Conservation (phyloP, 2,113 vertebrate genomes). For the Melanostigma gelatinosum region DNA sequence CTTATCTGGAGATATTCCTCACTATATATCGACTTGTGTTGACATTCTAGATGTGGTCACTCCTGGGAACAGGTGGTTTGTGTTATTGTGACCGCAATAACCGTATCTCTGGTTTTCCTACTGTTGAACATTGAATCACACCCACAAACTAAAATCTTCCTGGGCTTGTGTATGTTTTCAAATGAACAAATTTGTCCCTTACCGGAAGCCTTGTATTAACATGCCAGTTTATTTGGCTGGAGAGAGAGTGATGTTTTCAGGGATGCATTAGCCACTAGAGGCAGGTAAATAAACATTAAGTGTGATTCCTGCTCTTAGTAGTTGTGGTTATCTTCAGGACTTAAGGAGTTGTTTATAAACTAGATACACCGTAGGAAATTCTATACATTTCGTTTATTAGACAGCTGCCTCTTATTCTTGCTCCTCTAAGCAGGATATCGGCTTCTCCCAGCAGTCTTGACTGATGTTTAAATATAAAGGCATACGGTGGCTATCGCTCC, state of each 20-base stretch:
- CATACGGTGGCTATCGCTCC: not conserved
- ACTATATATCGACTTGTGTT: not conserved
- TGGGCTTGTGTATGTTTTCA: not conserved
- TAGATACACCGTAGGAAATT: not conserved
- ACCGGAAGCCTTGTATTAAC: not conserved
- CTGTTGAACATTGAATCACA: not conserved
- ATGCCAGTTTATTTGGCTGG: not conserved
- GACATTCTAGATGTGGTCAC: not conserved
- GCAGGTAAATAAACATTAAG: not conserved
- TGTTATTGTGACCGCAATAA: not conserved
- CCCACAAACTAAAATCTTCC: not conserved
- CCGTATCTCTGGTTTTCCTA: not conserved
- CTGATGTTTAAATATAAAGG: slow-evolving; percentile 2
- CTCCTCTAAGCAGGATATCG: not conserved
- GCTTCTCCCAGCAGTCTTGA: not conserved
- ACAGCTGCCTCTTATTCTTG: not conserved
- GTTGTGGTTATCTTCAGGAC: not conserved
- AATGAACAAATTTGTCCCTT: no score
- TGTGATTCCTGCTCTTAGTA: not conserved
- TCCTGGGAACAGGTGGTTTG: not conserved
- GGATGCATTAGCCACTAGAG: not conserved
- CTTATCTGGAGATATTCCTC: not conserved
- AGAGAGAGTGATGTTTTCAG: not conserved
- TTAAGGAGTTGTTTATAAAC: not conserved
- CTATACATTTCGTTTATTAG: not conserved